Percentiles rank a stretch among this genome's conserved stretches.
phyloP scores from a whole-genome alignment of 30 jellyfish, hydroid and myxozoan species.

The Catostylus mosaicus region DNA sequence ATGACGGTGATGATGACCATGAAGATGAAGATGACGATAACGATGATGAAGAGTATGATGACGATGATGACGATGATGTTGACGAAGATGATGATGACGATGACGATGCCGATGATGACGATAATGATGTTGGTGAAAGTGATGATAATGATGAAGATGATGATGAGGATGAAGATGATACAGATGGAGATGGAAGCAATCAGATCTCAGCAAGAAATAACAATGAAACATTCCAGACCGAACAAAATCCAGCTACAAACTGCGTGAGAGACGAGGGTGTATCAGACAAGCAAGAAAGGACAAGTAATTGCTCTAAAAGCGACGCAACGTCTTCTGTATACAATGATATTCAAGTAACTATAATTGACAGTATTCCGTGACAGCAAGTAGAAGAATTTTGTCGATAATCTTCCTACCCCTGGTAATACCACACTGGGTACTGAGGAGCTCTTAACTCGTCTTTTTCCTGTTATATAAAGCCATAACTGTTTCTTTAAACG shows the following conservation, averaged over 20 bases:
- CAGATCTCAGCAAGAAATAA: neutral
- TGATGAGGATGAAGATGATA: slow-evolving; percentile 13
- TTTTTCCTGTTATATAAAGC: no score
- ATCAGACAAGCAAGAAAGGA: neutral
- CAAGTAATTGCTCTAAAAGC: neutral
- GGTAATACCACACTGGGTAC: no score
- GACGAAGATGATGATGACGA: slow-evolving; percentile 19
- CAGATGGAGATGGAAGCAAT: neutral
- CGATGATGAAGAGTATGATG: slow-evolving; percentile 11
- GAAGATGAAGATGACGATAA: slow-evolving; percentile 10
- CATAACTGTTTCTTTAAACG: no score
- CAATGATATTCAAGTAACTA: slow-evolving; percentile 26
- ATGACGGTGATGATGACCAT: neutral
- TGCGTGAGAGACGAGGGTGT: neutral
- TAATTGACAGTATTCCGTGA: neutral
- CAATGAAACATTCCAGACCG: neutral
- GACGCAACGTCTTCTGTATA: neutral
- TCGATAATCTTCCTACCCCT: no score
- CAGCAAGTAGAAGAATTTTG: no score
- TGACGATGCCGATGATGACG: neutral
- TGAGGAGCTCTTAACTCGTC: no score
- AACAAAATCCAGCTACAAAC: neutral
- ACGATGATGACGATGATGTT: slow-evolving; percentile 20
- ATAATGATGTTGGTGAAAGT: slow-evolving; percentile 22
- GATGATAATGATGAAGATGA: slow-evolving; percentile 1